Percentiles rank a stretch among this genome's conserved stretches.
Conservation (phyloP, 2,113 vertebrate genomes). For the Oryzias celebensis region DNA sequence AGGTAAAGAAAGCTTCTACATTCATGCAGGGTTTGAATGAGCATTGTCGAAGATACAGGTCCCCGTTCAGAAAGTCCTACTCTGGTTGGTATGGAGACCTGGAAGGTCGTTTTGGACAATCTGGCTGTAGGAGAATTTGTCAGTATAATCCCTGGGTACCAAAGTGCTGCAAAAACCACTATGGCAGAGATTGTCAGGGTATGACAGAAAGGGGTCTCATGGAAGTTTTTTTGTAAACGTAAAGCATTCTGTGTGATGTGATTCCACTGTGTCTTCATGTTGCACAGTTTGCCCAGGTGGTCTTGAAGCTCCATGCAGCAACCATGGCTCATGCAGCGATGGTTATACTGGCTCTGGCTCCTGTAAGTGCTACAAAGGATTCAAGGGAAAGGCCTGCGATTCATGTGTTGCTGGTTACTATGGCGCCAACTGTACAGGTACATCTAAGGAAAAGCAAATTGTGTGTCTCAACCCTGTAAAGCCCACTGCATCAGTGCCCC, state of each 20-base stretch:
- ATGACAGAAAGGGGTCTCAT: conserved; percentile 18
- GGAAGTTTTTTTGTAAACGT: no score
- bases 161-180: conserved; percentile 90
- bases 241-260: not conserved
- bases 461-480: no score
- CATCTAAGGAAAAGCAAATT: not conserved
- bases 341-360: conserved; percentile 75
- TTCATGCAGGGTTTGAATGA: conserved; percentile 60
- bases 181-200: conserved; percentile 87
- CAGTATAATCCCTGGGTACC: conserved; percentile 73
- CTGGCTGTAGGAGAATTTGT: conserved; percentile 80
- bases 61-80: conserved; percentile 1
- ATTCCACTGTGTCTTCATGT: not conserved
- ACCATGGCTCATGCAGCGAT: conserved; percentile 80
- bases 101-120: not conserved
- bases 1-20: not conserved
- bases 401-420: conserved; percentile 76
- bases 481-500: no score
- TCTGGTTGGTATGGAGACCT: rapidly evolving
- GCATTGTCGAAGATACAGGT: conserved; percentile 8
- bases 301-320: conserved; percentile 79
- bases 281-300: conserved; percentile 86
- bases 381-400: conserved; percentile 85
- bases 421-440: conserved; percentile 85
- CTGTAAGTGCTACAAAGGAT: conserved; percentile 81